Base-by-base conservation (phyloP, 2,888 invertebrate species). In the Tetragnatha montana region DNA sequence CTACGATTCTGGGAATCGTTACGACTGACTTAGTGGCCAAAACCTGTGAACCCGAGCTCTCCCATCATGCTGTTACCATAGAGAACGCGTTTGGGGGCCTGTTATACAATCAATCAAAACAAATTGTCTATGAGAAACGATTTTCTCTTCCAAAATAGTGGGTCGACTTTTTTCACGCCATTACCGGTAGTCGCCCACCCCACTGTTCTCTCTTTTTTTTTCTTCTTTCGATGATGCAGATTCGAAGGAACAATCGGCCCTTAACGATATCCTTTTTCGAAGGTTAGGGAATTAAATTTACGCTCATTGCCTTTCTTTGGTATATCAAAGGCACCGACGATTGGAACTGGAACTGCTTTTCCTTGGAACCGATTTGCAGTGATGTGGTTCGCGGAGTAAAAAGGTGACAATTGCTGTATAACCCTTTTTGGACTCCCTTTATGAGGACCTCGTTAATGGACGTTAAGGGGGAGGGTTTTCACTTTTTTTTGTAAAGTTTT, bases 281-380 rank as follows among this genome's bases (percentile, higher is more conserved):
- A 60, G 78, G 51, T 35, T 10, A 22, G 73, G 12, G 51, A 51
- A 73, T 50, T 71, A 71, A 82, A 82, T 74, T 74, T 74, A 78
- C 78, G 17, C 73, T 74, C 35, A 74, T 74, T 60, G 74, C 74
- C 51, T 35, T 35, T 35, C 60, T 12, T 50, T 21, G 51, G 50
- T 22, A 73, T 74, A 82, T 82, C 82, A 82, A 82, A 82, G 82
- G 74, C 21, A 60, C 82, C 82, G 82, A 51, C 82, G 70, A 21
- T 50, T 50, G 70, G 81, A 60, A 17, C 71, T 81, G 51, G 35
- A 82, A 74, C 51, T 73, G 51, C 22, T 82, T n/a, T n/a, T 82
- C 82, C 22, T 74, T 51, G 82, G 82, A 82, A 82, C 51, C 82
- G 82, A 82, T 82, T 82, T 82, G 82, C 74, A 21, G 10, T 10